Conservation (phyloP, 1,140 invertebrate species). For the Drosophila sulfurigaster region DNA sequence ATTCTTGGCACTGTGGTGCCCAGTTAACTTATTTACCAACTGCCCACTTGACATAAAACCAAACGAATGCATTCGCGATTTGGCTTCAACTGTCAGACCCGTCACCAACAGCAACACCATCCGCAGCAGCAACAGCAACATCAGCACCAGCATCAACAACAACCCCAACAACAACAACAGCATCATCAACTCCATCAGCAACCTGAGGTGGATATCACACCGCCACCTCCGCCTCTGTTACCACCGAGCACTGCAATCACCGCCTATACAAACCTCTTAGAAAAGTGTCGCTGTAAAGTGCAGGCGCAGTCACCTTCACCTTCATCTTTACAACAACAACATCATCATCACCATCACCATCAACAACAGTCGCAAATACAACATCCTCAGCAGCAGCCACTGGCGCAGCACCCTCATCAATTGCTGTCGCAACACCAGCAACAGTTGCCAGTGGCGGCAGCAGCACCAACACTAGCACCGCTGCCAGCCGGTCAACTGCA, state of each 20-base stretch:
- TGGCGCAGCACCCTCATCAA: slow-evolving; percentile 34
- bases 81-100: slow-evolving; percentile 77
- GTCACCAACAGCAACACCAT: slow-evolving; percentile 64
- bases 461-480: slow-evolving; percentile 36
- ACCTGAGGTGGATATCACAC: slow-evolving; percentile 46
- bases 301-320: slow-evolving; percentile 29
- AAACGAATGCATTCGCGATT: slow-evolving; percentile 84
- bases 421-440: slow-evolving; percentile 32
- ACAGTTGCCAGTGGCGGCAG: slow-evolving; percentile 29
- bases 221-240: slow-evolving; percentile 35
- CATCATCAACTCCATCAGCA: slow-evolving; percentile 36
- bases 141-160: slow-evolving; percentile 53
- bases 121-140: slow-evolving; percentile 48
- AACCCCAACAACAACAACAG: slow-evolving; percentile 38
- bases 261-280: slow-evolving; percentile 68
- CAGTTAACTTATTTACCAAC: slow-evolving; percentile 34
- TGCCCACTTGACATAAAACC: slow-evolving; percentile 44
- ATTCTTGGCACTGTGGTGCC: background rate
- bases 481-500: slow-evolving; percentile 65
- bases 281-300: slow-evolving; percentile 78
- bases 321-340: slow-evolving; percentile 7
- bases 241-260: slow-evolving; percentile 38
- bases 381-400: slow-evolving; percentile 46
- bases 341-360: slow-evolving; percentile 11
- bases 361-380: slow-evolving; percentile 53